A percentile compares a stretch with the other conserved stretches of the same genome.
These are phyloP conservation scores for Chydorus sphaericus DNA, from an alignment of 2,888 invertebrate genomes.

Conservation along the genomic window DNA sequence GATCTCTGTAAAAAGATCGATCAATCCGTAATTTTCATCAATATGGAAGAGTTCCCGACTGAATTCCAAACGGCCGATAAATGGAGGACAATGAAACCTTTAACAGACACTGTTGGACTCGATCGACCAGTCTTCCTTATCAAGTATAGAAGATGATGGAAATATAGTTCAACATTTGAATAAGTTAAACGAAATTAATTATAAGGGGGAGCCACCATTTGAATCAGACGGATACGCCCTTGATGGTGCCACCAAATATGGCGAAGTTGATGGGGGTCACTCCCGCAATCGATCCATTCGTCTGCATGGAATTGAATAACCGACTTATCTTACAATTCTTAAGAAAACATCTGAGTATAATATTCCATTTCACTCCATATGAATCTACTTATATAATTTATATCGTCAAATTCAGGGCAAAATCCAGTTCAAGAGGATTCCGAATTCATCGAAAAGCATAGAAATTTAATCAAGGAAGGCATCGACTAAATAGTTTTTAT, in stretches of 20 bases:
- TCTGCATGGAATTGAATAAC: slow-evolving; percentile 13
- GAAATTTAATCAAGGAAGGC: too few relatives aligned
- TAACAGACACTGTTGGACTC: slow-evolving; percentile 21
- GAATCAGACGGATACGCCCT: slow-evolving; percentile 13
- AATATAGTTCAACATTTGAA: too few relatives aligned
- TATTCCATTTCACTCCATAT: too few relatives aligned
- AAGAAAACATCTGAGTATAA: slow-evolving; percentile 10
- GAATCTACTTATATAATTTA: too few relatives aligned
- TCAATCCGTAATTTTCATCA: slow-evolving; percentile 40
- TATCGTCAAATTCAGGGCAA: too few relatives aligned
- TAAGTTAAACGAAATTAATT: too few relatives aligned
- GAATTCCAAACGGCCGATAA: too few relatives aligned
- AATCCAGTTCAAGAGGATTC: too few relatives aligned
- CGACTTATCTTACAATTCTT: slow-evolving; percentile 8
- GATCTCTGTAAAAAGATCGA: slow-evolving; percentile 29
- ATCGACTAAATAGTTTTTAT: too few relatives aligned
- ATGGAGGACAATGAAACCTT: slow-evolving; percentile 34
- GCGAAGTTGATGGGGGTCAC: not conserved
- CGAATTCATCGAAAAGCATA: too few relatives aligned
- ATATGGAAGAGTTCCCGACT: slow-evolving; percentile 43
- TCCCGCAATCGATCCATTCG: slow-evolving; percentile 6
- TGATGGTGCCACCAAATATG: slow-evolving; percentile 10
- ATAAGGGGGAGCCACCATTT: slow-evolving; percentile 15
- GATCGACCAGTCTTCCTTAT: too few relatives aligned
- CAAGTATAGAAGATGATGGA: too few relatives aligned